These are phyloP conservation scores for Tragelaphus strepsiceros DNA, from an alignment of 2,113 vertebrate genomes.

Conservation along the genomic window DNA sequence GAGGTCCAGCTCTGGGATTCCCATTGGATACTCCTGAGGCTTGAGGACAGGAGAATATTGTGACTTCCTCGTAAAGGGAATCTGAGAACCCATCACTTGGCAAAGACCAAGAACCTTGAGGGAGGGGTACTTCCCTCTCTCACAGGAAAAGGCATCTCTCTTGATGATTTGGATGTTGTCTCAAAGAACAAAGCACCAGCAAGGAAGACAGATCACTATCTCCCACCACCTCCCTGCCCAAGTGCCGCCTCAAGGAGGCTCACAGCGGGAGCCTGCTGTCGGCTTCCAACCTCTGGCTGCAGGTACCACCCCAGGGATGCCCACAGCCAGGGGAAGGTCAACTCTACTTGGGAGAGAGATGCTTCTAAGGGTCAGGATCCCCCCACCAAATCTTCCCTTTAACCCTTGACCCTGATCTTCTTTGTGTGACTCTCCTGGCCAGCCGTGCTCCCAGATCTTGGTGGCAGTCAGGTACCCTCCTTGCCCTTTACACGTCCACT, in stretches of 20 bases:
- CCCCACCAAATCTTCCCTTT: neutral
- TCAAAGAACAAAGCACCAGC: neutral
- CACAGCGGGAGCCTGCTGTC: neutral
- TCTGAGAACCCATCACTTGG: neutral
- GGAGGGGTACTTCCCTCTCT: neutral
- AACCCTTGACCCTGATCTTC: neutral
- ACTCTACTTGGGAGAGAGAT: neutral
- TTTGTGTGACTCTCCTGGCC: neutral
- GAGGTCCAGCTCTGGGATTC: neutral
- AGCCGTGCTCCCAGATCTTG: neutral
- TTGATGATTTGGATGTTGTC: neutral
- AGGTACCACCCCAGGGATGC: neutral
- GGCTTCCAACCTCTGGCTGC: neutral
- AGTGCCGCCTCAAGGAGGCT: neutral
- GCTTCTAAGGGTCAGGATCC: neutral
- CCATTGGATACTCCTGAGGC: neutral
- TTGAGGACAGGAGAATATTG: neutral
- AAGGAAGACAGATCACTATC: neutral
- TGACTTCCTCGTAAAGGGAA: neutral
- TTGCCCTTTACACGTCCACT: neutral
- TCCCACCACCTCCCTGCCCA: neutral
- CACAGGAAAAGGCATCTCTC: slow-evolving; percentile 13
- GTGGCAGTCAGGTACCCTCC: neutral
- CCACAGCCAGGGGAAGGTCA: fast-evolving
- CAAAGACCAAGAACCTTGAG: neutral